These are phyloP conservation scores for Latrodectus geometricus DNA, from an alignment of 1,140 invertebrate species.

Conservation along the genomic window DNA sequence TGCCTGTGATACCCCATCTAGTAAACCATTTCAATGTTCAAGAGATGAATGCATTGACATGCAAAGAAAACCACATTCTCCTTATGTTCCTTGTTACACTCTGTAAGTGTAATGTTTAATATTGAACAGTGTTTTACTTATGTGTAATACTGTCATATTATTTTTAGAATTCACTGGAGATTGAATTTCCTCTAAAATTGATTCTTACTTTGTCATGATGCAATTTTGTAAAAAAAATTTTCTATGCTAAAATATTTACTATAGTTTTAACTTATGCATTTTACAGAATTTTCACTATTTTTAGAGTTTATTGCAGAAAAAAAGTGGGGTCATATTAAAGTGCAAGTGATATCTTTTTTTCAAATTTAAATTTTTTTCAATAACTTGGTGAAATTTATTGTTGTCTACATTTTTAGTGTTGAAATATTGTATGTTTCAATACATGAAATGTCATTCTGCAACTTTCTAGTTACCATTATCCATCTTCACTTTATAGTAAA, in stretches of 20 bases:
- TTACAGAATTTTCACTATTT: too few relatives aligned
- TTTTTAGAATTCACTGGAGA: not conserved
- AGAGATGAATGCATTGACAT: constrained; percentile 23
- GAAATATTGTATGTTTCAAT: too few relatives aligned
- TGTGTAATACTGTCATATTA: not conserved
- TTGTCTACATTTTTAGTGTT: too few relatives aligned
- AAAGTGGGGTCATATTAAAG: too few relatives aligned
- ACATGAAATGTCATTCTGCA: too few relatives aligned
- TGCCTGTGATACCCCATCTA: not conserved
- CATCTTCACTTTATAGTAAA: too few relatives aligned
- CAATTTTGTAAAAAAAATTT: not conserved
- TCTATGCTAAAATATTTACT: not conserved
- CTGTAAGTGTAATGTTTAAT: constrained; percentile 3
- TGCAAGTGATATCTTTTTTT: too few relatives aligned
- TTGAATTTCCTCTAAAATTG: not conserved
- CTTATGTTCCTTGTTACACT: constrained; percentile 29
- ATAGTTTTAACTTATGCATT: too few relatives aligned
- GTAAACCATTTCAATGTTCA: constrained; percentile 13
- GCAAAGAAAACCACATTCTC: constrained; percentile 3
- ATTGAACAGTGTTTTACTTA: not conserved
- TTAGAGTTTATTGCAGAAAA: too few relatives aligned
- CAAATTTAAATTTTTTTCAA: too few relatives aligned
- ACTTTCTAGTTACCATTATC: too few relatives aligned
- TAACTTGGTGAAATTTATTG: too few relatives aligned
- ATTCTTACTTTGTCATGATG: not conserved